phyloP scores from a whole-genome alignment of 2,888 invertebrate genomes.

The Plagodis dolabraria region DNA sequence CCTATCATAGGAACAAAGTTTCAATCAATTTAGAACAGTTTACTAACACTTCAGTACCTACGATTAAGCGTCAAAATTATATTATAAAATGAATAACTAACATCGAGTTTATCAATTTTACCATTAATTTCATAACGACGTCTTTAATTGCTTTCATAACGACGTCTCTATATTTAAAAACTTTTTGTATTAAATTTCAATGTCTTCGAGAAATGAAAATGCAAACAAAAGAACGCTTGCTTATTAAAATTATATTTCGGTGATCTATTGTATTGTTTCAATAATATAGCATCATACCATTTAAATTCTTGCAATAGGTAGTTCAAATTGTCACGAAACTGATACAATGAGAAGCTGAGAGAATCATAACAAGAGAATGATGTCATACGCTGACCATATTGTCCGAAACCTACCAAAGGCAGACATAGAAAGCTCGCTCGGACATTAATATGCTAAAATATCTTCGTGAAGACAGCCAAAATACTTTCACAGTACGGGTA shows the following conservation, averaged over 20 bases:
- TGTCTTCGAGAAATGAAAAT: too few species aligned
- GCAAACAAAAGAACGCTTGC: too few species aligned
- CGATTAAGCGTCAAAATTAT: too few species aligned
- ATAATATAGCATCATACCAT: constrained; percentile 5
- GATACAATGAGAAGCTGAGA: constrained; percentile 36
- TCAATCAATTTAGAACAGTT: too few species aligned
- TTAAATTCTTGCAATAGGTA: constrained; percentile 11
- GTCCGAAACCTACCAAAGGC: constrained; percentile 42
- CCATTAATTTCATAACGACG: too few species aligned
- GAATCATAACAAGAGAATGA: constrained; percentile 46
- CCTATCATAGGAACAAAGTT: too few species aligned
- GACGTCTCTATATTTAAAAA: too few species aligned
- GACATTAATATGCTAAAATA: constrained; percentile 80
- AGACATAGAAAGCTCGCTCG: constrained; percentile 74
- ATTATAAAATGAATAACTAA: too few species aligned
- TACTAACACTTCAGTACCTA: too few species aligned
- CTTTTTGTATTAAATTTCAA: too few species aligned
- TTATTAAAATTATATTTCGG: not conserved
- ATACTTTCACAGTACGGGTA: constrained; percentile 80
- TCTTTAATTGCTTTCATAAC: too few species aligned
- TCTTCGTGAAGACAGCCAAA: constrained; percentile 74
- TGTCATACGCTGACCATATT: constrained; percentile 43
- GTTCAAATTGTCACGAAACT: constrained; percentile 24
- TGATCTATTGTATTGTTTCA: constrained; percentile 8
- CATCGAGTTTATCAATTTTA: too few species aligned